Base-by-base conservation (phyloP, 2,888 invertebrate genomes). In the Scaptomyza tumidula region DNA sequence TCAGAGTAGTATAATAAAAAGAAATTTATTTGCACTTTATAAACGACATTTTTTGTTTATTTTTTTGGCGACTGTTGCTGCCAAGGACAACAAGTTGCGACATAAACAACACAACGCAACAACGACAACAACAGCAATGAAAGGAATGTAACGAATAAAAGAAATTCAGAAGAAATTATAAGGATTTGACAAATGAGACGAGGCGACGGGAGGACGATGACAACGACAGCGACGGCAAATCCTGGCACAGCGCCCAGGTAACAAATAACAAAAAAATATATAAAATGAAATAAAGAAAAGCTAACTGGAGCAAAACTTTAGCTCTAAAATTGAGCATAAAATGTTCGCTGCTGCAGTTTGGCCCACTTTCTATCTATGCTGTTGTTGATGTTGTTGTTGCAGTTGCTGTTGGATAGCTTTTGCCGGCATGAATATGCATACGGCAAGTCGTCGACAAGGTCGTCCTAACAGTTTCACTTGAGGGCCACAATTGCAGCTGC, bases 401-500 rank as follows among this genome's bases (percentile, higher is more conserved):
- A 37, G 52, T 33, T 52, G 41, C 56, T 77, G 68, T 45, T 67
- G 49, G 13, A 19, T n/a, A 37, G 53, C 37, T 45, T 24, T 14
- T 27, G 52, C 60, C 75, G 85, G 85, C 87, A 88, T 84, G 88
- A 86, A 88, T 86, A 78, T 88, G 84, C 86, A 86, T 83, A 82
- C 84, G 70, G 79, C 85, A 75, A 81, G 72, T 62, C 75, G 70
- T 61, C 71, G 76, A 61, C 75, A 76, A 78, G 82, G 68, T 85
- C 70, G 80, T 43, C 49, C 48, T 56, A 89, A 78, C 78, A 86
- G 86, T 83, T 89, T 89, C 89, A 87, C 86, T 89, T 78, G 73
- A 88, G 78, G 70, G 72, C 72, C 35, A 46, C 71, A 71, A 57
- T 70, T 70, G 65, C 67, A 48, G 53, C 41, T 46, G 53, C 54